Conservation (phyloP, 1,140 invertebrate species). For the Bombus consobrinus region DNA sequence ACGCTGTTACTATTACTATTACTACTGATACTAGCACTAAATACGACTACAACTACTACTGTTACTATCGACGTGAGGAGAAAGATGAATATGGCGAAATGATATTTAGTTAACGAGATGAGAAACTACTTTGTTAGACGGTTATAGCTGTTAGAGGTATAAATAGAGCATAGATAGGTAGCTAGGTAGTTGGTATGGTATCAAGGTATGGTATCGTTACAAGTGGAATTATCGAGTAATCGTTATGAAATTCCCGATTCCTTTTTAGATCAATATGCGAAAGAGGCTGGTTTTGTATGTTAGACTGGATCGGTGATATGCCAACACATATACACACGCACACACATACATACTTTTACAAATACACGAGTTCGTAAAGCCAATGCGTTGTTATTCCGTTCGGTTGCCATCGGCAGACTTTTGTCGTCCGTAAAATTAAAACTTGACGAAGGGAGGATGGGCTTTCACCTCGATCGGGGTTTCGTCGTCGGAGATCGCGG, state of each 20-base stretch:
- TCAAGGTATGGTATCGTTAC: conserved; percentile 32
- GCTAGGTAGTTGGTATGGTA: conserved; percentile 57
- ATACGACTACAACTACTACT: conserved; percentile 44
- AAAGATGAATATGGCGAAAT: conserved; percentile 48
- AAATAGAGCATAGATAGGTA: conserved; percentile 48
- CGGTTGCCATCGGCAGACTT: conserved; percentile 64
- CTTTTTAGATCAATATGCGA: conserved; percentile 29
- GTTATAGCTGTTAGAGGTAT: conserved; percentile 74
- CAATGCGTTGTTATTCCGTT: conserved; percentile 51
- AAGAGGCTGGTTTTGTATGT: conserved; percentile 18
- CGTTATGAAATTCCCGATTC: conserved; percentile 54
- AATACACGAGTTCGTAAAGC: conserved; percentile 8
- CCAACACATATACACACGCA: not conserved
- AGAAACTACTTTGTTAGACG: conserved; percentile 72
- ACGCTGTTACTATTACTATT: conserved; percentile 55
- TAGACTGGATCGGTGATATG: not conserved
- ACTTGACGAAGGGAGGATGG: not conserved
- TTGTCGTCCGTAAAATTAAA: conserved; percentile 3
- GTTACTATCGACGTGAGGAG: conserved; percentile 54
- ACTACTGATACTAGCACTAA: conserved; percentile 64
- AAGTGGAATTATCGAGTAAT: conserved; percentile 61
- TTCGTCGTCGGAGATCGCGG: conserved; percentile 29
- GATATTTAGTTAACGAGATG: conserved; percentile 65
- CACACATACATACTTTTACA: not conserved
- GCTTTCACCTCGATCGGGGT: conserved; percentile 43